Evolutionary conservation across 2,797 vertebrate species (phyloP), one percentile per base, ranked within the genome.

Genomic region (Prunella strophiata): DNA sequence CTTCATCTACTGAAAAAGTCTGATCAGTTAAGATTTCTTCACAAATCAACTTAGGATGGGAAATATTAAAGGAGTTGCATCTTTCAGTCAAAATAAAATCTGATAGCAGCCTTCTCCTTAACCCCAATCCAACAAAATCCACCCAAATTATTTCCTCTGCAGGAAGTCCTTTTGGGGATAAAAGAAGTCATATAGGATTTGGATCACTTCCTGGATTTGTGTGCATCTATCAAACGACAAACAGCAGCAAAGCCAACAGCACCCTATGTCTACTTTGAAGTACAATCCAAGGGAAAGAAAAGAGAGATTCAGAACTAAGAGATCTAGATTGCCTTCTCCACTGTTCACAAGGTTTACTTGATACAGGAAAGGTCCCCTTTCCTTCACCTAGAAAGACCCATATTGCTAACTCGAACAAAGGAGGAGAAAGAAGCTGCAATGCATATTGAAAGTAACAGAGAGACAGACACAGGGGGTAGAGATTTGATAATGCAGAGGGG

Each of bases 171-270:
- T 96, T 88, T 91, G 96, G 97, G 96, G 89, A 95, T 96, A 94
- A 96, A 97, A 97, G 88, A 94, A 97, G 94, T 93, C 92, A 97
- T 96, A 96, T 93, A 91, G 91, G 96, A 97, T 95, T 95, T 89
- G 70, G 96, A 97, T 92, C 34, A 70, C 89, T 97, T 97, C 96
- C 94, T 97, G 94, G 58, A 96, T 95, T 93, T 81, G 79, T 81
- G 57, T 92, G 83, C 65, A 81, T 96, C 92, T 87, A 76, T 95
- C 95, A 91, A 91, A 83, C 1, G 17, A 90, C 80, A 83, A 15
- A 32, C 76, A 43, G 52, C 92, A 85, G 88, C 78, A 66, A 88
- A 94, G 93, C 85, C 94, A 94, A 78, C 66, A 95, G 85, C 91
- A 94, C 88, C 91, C 85, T 30, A 4, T 50, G n/a, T 78, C 84